phyloP scores from a whole-genome alignment of 2,888 invertebrate genomes.

The Hypomecis punctinalis region DNA sequence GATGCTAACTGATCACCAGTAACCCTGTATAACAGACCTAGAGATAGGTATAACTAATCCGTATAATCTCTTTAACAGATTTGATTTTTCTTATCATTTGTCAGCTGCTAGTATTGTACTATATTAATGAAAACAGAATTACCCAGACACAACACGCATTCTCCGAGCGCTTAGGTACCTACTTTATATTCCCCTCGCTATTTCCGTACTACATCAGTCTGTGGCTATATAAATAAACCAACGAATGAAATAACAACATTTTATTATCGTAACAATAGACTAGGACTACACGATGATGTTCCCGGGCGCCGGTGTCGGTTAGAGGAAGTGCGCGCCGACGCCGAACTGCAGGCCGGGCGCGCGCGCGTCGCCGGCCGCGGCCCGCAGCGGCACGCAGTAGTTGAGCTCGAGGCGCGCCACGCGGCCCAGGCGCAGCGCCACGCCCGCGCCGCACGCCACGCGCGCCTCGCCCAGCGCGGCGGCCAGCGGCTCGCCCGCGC shows the following conservation, averaged over 20 bases:
- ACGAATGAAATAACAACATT: not conserved
- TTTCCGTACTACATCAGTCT: too few relatives aligned
- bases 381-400: slow-evolving; percentile 92
- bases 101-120: too few relatives aligned
- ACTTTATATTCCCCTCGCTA: too few relatives aligned
- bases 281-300: slow-evolving; percentile 4
- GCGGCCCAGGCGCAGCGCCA: slow-evolving; percentile 87
- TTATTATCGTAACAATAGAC: not conserved
- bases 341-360: slow-evolving; percentile 93
- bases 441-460: slow-evolving; percentile 88
- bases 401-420: slow-evolving; percentile 98
- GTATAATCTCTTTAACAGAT: too few relatives aligned
- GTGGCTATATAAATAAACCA: slow-evolving; percentile 14
- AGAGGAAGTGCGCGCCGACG: slow-evolving; percentile 87
- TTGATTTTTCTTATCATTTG: too few relatives aligned
- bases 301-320: not conserved
- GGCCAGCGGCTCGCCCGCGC: slow-evolving; percentile 56
- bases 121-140: too few relatives aligned
- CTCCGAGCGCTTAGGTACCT: too few relatives aligned
- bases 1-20: too few relatives aligned
- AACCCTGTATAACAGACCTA: too few relatives aligned
- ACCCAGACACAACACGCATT: too few relatives aligned
- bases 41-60: too few relatives aligned
- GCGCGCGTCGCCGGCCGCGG: slow-evolving; percentile 87
- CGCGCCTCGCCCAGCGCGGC: slow-evolving; percentile 84